These are phyloP conservation scores for Timandra comae DNA, from an alignment of 2,888 invertebrate genomes.

Conservation along the genomic window DNA sequence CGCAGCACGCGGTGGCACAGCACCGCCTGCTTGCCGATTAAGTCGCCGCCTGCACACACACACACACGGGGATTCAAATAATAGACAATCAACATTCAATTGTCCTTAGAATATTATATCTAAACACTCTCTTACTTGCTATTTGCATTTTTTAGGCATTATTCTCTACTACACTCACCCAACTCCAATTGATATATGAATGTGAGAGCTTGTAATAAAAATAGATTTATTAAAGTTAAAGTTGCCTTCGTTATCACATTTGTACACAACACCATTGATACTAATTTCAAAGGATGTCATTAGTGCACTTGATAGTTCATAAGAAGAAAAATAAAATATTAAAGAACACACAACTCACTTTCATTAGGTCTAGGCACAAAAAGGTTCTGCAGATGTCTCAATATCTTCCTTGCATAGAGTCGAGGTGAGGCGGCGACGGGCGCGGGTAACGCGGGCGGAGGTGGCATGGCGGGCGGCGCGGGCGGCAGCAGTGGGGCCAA, in stretches of 20 bases:
- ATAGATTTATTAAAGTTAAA: no score
- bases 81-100: no score
- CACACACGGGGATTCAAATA: background rate
- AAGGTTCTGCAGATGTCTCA: slow-evolving; percentile 94
- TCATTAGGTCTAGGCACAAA: slow-evolving; percentile 95
- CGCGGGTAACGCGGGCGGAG: slow-evolving; percentile 91
- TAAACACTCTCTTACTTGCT: no score
- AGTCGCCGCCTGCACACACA: slow-evolving; percentile 82
- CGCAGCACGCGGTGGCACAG: slow-evolving; percentile 93
- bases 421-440: slow-evolving; percentile 94
- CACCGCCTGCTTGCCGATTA: slow-evolving; percentile 94
- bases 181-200: slow-evolving; percentile 92
- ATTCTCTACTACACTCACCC: slow-evolving; percentile 77
- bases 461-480: slow-evolving; percentile 89
- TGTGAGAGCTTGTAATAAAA: slow-evolving; percentile 88
- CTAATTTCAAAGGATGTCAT: no score
- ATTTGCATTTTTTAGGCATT: no score
- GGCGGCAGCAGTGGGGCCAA: slow-evolving; percentile 89
- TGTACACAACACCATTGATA: no score
- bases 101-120: slow-evolving; percentile 6
- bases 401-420: slow-evolving; percentile 91
- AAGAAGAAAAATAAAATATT: no score
- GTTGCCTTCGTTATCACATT: no score
- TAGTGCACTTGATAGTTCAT: no score
- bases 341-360: slow-evolving; percentile 79